phyloP scores from a whole-genome alignment of 2,888 invertebrate genomes.

The Ornithoptera priamus region DNA sequence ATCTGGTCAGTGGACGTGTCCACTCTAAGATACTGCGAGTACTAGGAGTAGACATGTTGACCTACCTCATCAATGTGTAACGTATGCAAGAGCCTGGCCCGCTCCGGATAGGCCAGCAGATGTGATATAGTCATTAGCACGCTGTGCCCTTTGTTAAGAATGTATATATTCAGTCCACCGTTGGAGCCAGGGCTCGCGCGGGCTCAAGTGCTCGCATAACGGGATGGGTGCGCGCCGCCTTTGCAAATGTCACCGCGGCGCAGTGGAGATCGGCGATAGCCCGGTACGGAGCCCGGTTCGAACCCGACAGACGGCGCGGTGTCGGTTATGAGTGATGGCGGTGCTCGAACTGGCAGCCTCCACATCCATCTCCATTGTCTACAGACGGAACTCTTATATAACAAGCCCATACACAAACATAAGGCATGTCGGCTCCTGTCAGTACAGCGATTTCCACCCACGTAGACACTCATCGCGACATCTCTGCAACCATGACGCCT shows the following conservation, averaged over 20 bases:
- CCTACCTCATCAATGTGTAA: no score
- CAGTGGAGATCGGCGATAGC: conserved; percentile 18
- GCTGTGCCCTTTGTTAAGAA: neutral
- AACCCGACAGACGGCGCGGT: conserved; percentile 1
- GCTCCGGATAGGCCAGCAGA: no score
- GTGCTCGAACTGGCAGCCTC: neutral
- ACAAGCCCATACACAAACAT: no score
- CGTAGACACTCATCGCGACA: no score
- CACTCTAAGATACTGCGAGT: no score
- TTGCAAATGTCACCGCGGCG: conserved; percentile 19
- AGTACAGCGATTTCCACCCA: no score
- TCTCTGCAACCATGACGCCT: no score
- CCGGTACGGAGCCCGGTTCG: conserved; percentile 9
- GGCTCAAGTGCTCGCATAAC: neutral
- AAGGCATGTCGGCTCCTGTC: no score
- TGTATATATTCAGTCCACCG: conserved; percentile 1
- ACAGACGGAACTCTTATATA: neutral
- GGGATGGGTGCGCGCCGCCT: conserved; percentile 1
- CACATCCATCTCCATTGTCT: conserved; percentile 6
- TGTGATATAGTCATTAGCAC: no score
- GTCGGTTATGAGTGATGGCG: conserved; percentile 23
- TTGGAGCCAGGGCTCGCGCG: neutral
- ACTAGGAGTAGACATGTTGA: no score
- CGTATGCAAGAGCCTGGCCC: no score
- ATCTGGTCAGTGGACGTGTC: no score